Percentiles rank a stretch among this genome's conserved stretches.
Conservation (phyloP, 2,797 vertebrate genomes). For the Pitangus sulphuratus region DNA sequence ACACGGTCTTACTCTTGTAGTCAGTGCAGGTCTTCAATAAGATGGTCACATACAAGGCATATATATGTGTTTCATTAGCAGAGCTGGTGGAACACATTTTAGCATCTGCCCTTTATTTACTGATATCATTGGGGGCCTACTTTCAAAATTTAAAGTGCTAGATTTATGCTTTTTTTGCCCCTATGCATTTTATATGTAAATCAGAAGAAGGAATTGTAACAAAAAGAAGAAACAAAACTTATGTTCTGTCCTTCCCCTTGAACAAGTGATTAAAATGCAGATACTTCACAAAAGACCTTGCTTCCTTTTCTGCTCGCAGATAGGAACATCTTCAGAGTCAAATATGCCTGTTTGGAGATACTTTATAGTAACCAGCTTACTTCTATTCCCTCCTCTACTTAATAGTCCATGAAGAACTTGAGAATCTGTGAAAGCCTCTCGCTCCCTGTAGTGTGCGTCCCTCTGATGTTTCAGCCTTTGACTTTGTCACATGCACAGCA, state of each 20-base stretch:
- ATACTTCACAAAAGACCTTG: background rate
- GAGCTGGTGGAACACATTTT: background rate
- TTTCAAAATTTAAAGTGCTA: background rate
- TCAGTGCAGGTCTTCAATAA: background rate
- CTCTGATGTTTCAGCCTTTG: background rate
- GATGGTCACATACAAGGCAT: background rate
- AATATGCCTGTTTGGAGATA: background rate
- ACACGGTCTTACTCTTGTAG: fast-evolving
- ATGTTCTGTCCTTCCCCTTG: background rate
- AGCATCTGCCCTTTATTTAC: background rate
- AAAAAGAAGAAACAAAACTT: background rate
- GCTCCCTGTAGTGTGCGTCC: background rate
- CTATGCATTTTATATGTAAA: background rate
- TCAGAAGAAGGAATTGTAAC: background rate
- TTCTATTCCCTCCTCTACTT: background rate
- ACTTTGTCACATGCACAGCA: background rate
- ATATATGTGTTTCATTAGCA: background rate
- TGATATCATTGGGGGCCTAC: fast-evolving
- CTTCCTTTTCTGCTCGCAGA: background rate
- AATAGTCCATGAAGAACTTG: background rate
- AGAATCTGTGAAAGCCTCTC: background rate
- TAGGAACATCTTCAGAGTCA: background rate
- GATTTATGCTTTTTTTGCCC: background rate
- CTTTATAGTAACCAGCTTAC: background rate
- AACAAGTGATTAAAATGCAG: background rate